phyloP scores from a whole-genome alignment of 2,113 vertebrate genomes.

The Misgurnus mizolepis region DNA sequence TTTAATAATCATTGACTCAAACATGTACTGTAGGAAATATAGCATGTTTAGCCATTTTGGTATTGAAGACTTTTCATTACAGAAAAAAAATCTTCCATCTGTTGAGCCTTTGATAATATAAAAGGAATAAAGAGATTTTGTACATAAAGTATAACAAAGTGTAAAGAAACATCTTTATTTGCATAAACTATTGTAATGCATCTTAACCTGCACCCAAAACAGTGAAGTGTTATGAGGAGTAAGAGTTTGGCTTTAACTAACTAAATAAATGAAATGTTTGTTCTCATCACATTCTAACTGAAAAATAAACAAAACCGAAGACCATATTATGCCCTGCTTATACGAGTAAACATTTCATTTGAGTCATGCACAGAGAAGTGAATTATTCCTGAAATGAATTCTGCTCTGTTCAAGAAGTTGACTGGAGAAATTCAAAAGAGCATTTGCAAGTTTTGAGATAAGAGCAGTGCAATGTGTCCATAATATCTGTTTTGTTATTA shows the following conservation, averaged over 20 bases:
- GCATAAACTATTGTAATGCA: neutral
- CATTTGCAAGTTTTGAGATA: neutral
- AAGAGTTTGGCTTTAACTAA: neutral
- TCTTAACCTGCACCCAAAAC: neutral
- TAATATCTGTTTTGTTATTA: neutral
- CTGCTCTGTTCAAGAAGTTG: neutral
- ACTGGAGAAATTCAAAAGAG: slow-evolving; percentile 14
- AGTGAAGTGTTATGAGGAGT: neutral
- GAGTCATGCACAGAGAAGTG: slow-evolving; percentile 4
- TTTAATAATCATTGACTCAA: slow-evolving; percentile 15
- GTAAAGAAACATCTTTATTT: neutral
- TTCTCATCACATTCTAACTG: slow-evolving; percentile 26
- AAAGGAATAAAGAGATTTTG: neutral
- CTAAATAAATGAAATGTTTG: slow-evolving; percentile 15
- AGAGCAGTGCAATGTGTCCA: too few species aligned
- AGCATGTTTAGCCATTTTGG: slow-evolving; percentile 5
- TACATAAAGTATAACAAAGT: neutral
- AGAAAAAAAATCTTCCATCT: neutral
- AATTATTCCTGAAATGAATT: slow-evolving; percentile 2
- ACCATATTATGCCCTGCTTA: slow-evolving; percentile 24
- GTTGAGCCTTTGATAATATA: neutral
- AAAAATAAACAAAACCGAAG: slow-evolving; percentile 32
- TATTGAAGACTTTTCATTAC: neutral
- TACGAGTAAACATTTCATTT: slow-evolving; percentile 44
- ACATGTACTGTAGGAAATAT: neutral